Conservation (phyloP, 2,888 invertebrate genomes). For the Amphimallon solstitiale region DNA sequence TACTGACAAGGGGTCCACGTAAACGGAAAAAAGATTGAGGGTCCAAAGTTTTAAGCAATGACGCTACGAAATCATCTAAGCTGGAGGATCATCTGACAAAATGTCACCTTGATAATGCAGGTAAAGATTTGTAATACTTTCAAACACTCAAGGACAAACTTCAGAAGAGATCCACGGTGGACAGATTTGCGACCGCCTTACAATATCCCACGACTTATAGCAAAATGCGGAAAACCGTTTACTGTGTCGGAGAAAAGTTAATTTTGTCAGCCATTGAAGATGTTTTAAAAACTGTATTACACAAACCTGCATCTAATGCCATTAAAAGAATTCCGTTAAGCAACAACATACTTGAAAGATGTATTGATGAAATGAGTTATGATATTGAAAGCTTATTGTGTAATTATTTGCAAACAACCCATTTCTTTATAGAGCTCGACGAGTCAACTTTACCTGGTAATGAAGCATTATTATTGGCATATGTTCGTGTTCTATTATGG, state of each 20-base stretch:
- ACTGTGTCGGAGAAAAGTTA: conserved; percentile 42
- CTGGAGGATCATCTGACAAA: conserved; percentile 50
- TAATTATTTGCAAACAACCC: conserved; percentile 50
- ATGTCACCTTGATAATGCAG: conserved; percentile 44
- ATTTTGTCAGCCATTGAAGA: conserved; percentile 53
- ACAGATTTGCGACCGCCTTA: conserved; percentile 37
- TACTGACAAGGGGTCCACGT: too few relatives aligned
- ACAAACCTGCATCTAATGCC: too few relatives aligned
- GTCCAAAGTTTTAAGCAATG: conserved; percentile 42
- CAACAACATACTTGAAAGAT: conserved; percentile 52
- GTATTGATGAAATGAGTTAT: conserved; percentile 55
- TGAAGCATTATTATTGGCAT: too few relatives aligned
- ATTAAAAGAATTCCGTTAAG: conserved; percentile 54
- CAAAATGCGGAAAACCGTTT: conserved; percentile 47
- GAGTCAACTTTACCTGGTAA: too few relatives aligned
- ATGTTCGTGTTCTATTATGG: too few relatives aligned
- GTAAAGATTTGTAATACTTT: conserved; percentile 48
- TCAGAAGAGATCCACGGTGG: conserved; percentile 45
- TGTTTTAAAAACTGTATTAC: conserved; percentile 51
- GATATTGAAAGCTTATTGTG: conserved; percentile 52
- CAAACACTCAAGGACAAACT: conserved; percentile 48
- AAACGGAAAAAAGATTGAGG: too few relatives aligned
- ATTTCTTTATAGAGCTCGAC: conserved; percentile 57
- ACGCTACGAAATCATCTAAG: conserved; percentile 51
- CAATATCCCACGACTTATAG: conserved; percentile 47